Base-by-base conservation (phyloP, 35 echinoderm and acorn worm species). In the Stichopus chloronotus region DNA sequence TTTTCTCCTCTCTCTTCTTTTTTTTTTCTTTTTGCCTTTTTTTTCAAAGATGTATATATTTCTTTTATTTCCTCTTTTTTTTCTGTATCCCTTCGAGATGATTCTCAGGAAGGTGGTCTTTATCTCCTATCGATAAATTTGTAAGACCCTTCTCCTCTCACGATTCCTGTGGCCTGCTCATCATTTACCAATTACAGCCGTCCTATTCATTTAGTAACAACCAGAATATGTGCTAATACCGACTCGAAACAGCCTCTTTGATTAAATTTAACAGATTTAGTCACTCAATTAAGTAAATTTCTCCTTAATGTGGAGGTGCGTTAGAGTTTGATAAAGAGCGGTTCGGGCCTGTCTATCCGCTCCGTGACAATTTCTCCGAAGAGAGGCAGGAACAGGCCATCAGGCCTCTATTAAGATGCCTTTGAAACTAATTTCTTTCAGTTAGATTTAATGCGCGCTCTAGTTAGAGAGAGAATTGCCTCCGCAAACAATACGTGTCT, bases 181-280 rank as follows among this genome's bases (percentile, higher is more conserved):
- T 85, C 82, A 85, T 85, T 85, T 85, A 85, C 82, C 82, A 85
- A 85, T 85, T 85, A 85, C 57, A 56, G 52, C 55, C 55, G 82
- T 85, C 82, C 55, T 56, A 59, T 58, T 25, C 82, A 58, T 85
- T 85, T 85, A 85, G 82, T 85, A 85, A 85, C 82, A 85, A 85
- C 82, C 82, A 56, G 82, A 85, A 85, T 85, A 85, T 85, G 82
- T 85, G 82, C 82, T 85, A 85, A 85, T 85, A 85, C 82, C 82
- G 58, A 85, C 82, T 85, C 22, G 82, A 85, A 85, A 85, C 55
- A 56, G 57, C 55, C 82, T 56, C 82, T 85, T 58, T 85, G 56
- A 85, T 85, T 85, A 85, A 85, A 85, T 85, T 85, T 85, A 85
- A 14, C 82, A 85, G 82, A 85, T 85, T 85, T 85, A 85, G 82